Percentiles rank a stretch among this genome's conserved stretches.
Evolutionary conservation across 2,888 invertebrate genomes (phyloP).

Genomic region (Micoletzkya japonica): DNA sequence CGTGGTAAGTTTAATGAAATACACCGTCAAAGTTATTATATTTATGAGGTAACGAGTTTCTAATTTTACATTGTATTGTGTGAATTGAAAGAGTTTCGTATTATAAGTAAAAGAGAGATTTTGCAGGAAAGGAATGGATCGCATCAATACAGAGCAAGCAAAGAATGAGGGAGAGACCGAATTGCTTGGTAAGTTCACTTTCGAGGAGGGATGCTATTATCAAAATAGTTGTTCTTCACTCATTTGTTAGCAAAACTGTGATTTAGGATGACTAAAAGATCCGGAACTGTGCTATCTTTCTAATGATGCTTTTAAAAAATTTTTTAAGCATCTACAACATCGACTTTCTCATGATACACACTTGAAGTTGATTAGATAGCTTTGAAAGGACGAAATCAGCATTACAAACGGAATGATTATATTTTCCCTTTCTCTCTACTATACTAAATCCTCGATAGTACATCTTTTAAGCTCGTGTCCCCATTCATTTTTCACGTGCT

Average conservation of each 20-base stretch:
- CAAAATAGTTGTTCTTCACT: background rate
- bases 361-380: no score
- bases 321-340: no score
- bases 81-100: background rate
- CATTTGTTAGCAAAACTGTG: background rate
- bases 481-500: background rate
- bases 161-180: slow-evolving; percentile 16
- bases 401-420: no score
- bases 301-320: no score
- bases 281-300: background rate
- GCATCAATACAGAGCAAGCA: slow-evolving; percentile 6
- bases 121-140: slow-evolving; percentile 19
- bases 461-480: background rate
- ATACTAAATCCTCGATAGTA: background rate
- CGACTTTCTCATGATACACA: no score
- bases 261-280: background rate
- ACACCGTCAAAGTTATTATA: background rate
- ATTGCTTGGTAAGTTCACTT: slow-evolving; percentile 2
- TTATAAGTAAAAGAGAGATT: no score
- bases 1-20: background rate
- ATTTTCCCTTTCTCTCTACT: no score
- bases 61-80: background rate
- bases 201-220: background rate
- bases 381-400: no score
- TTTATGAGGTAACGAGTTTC: background rate